phyloP scores from a whole-genome alignment of 2,113 vertebrate genomes.

The Tretioscincus oriximinensis region DNA sequence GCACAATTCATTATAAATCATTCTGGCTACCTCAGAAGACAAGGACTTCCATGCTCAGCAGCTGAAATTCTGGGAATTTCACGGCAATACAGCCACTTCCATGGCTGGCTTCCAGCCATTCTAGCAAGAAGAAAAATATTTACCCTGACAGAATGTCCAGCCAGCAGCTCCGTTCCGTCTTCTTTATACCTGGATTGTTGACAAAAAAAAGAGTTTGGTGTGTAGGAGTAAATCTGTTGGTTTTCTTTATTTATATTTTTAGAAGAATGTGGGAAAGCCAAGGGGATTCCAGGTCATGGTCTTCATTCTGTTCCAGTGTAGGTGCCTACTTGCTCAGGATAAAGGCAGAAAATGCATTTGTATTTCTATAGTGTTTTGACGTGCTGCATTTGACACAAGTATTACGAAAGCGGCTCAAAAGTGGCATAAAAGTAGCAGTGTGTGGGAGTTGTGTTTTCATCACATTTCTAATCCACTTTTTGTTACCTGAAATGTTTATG shows the following conservation, averaged over 20 bases:
- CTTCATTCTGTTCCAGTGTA: neutral
- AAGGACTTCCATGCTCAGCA: constrained; percentile 25
- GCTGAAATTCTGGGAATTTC: constrained; percentile 56
- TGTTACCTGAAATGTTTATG: too few species aligned
- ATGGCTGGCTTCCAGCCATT: constrained; percentile 61
- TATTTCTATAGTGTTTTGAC: neutral
- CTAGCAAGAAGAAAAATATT: constrained; percentile 64
- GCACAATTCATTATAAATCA: neutral
- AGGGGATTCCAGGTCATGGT: neutral
- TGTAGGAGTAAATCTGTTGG: constrained; percentile 1
- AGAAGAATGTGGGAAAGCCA: neutral
- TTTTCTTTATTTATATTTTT: constrained; percentile 1
- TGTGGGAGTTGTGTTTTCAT: too few species aligned
- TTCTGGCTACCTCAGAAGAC: constrained; percentile 16
- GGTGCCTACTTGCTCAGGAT: neutral
- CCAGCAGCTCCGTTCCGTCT: constrained; percentile 11
- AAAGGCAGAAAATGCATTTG: neutral
- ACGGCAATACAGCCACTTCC: constrained; percentile 53
- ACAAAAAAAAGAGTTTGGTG: neutral
- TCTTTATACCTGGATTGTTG: constrained; percentile 16
- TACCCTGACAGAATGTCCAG: constrained; percentile 57
- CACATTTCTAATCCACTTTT: too few species aligned
- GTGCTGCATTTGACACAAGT: too few species aligned
- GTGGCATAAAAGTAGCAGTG: too few species aligned
- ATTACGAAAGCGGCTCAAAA: too few species aligned